Evolutionary conservation across 2,888 invertebrate genomes (phyloP), one percentile per base, ranked within the genome.

Genomic region (Phasia obesa): DNA sequence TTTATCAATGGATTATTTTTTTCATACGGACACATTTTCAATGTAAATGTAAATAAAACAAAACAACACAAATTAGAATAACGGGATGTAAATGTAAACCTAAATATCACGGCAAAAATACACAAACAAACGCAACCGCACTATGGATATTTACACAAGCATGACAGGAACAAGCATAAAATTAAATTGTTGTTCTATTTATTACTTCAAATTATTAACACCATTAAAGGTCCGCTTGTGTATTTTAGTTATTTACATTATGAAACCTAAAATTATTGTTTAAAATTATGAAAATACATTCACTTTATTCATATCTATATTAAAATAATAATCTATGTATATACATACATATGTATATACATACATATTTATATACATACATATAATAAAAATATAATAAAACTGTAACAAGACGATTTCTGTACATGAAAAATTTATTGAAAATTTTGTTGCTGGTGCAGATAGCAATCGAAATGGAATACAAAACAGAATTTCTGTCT

Each of bases 1-100:
- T 67, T 75, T 76, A 67, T 59, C 57, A 42, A 27, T 42, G 17
- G 35, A 57, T 51, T 57, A 15, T 2, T 38, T 17, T 44, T 17
- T 44, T 44, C 19, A 9, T 21, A 17, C 17, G 17, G 31, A 49
- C 23, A 51, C 17, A 74, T 9, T 25, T 17, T 11, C 27, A 53
- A 27, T 19, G 23, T 15, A 17, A 9, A 44, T 57, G 0, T 3
- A 55, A 27, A 59, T n/a, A 57, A 19, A 21, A 59, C 47, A 27
- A 49, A 51, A 38, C 17, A 51, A 27, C 17, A 47, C 13, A 57
- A 57, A 23, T 15, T 23, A 1, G 42, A 19, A 62, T 62, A 62
- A 73, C 42, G 23, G 17, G 13, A 49, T 53, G 19, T 62, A 51
- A 42, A 60, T 71, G 9, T 60, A 51, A 35, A 15, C 11, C 23